Conservation (phyloP, 1,140 invertebrate genomes). For the Achatina immaculata region DNA sequence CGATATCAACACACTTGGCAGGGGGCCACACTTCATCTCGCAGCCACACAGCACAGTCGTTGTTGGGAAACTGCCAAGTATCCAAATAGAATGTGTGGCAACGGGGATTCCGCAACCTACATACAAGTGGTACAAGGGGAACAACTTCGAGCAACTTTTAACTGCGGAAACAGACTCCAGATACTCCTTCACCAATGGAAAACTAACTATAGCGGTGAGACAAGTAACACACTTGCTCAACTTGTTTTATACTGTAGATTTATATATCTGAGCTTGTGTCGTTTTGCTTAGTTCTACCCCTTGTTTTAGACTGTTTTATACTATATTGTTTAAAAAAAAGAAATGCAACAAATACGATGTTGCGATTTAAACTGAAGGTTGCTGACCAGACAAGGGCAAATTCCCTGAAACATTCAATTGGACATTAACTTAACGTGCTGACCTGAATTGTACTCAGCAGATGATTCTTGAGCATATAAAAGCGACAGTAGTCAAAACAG, state of each 20-base stretch:
- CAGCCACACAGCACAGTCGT: conserved; percentile 51
- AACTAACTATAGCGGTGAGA: conserved; percentile 80
- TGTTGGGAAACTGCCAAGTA: conserved; percentile 38
- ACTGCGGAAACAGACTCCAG: conserved; percentile 73
- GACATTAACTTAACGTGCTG: no score
- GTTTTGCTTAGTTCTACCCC: no score
- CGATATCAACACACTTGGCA: conserved; percentile 34
- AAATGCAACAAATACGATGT: no score
- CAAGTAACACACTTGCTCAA: background rate
- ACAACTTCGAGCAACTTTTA: conserved; percentile 41
- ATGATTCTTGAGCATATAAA: no score
- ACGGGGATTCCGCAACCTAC: conserved; percentile 89
- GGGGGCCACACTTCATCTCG: conserved; percentile 47
- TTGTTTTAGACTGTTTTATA: no score
- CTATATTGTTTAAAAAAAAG: no score
- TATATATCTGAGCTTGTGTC: no score
- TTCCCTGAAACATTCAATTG: no score
- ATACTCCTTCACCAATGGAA: conserved; percentile 92
- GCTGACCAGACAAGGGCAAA: no score
- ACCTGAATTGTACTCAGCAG: no score
- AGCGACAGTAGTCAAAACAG: no score
- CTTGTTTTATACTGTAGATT: background rate
- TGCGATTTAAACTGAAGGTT: no score
- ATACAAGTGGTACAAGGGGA: conserved; percentile 85
- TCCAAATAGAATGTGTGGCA: conserved; percentile 80